Evolutionary conservation across 2,888 invertebrate genomes (phyloP), one percentile per base, ranked within the genome.

Genomic region (Drosophila hamatofila): DNA sequence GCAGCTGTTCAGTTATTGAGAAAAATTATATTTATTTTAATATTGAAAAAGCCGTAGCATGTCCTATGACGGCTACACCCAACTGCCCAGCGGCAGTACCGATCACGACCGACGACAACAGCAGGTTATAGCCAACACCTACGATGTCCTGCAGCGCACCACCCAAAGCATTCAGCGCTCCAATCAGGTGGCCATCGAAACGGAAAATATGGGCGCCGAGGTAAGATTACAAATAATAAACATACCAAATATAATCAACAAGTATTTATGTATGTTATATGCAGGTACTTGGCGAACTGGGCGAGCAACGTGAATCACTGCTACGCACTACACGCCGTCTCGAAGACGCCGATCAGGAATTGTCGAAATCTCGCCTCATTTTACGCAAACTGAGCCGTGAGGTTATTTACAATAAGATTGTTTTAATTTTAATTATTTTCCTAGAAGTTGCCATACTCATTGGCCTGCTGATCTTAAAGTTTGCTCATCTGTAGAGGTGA

Each of bases 171-270:
- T 96, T 12, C 94, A 94, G 1, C 93, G 96, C 61, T 96, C 96
- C 0, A 95, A 96, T 78, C 95, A 95, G 87, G 94, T 96, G 51
- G 96, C 97, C 0, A 94, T 95, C 4, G 97, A 97, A 93, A 97
- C 96, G 0, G 97, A 97, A 92, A 94, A 95, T 85, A 94, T 97
- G 75, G 97, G 97, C 8, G 95, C 95, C 1, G 96, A 95, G 90
- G 93, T 93, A 55, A 54, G 62, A 3, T 3, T 35, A 2, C 2
- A 23, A 52, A 11, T 33, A n/a, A 9, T 6, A 4, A 23, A n/a
- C 2, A 7, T 0, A 1, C 1, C 21, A 25, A 54, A 37, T 27
- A 54, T 23, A 9, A 11, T 16, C 12, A 27, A 25, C 2, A 37
- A 25, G 8, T 18, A 27, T 6, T 12, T 8, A 37, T 14, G 4